A percentile compares a stretch with the other conserved stretches of the same genome.
Evolutionary conservation across 1,140 invertebrate genomes (phyloP).

Genomic region (Drosophila erecta): DNA sequence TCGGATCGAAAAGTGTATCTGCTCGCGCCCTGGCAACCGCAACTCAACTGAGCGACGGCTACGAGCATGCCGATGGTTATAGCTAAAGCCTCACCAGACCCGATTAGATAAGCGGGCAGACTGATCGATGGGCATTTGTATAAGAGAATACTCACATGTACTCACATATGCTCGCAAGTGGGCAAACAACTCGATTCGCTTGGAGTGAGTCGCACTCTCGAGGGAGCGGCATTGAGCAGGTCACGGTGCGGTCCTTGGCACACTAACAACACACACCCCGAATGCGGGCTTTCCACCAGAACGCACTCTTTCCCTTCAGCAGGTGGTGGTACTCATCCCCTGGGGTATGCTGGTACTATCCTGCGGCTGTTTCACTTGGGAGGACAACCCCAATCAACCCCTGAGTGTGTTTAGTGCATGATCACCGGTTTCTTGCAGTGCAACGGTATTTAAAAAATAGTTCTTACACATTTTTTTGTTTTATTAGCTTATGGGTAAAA

Average conservation of each 20-base stretch:
- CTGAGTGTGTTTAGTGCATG: background rate
- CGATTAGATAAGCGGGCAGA: constrained; percentile 67
- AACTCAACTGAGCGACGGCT: constrained; percentile 58
- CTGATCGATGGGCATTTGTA: constrained; percentile 49
- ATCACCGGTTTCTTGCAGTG: constrained; percentile 7
- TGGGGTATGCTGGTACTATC: constrained; percentile 10
- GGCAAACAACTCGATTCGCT: constrained; percentile 1
- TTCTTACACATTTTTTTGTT: too few relatives aligned
- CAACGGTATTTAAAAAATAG: too few relatives aligned
- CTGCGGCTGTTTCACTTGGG: background rate
- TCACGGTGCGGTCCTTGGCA: constrained; percentile 60
- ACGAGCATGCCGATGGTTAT: constrained; percentile 31
- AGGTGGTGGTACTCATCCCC: constrained; percentile 5
- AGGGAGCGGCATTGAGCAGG: constrained; percentile 41
- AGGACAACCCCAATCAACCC: constrained; percentile 1
- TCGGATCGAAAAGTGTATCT: constrained; percentile 34
- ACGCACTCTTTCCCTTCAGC: constrained; percentile 3
- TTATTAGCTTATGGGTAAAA: too few relatives aligned
- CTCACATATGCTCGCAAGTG: background rate
- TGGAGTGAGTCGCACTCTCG: constrained; percentile 16
- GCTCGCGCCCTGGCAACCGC: constrained; percentile 61
- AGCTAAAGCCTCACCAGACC: constrained; percentile 36
- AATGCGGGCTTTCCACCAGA: constrained; percentile 37
- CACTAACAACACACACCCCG: constrained; percentile 18
- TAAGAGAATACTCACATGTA: constrained; percentile 19